Base-by-base conservation (phyloP, 1,140 invertebrate species). In the Drosophila sp. region DNA sequence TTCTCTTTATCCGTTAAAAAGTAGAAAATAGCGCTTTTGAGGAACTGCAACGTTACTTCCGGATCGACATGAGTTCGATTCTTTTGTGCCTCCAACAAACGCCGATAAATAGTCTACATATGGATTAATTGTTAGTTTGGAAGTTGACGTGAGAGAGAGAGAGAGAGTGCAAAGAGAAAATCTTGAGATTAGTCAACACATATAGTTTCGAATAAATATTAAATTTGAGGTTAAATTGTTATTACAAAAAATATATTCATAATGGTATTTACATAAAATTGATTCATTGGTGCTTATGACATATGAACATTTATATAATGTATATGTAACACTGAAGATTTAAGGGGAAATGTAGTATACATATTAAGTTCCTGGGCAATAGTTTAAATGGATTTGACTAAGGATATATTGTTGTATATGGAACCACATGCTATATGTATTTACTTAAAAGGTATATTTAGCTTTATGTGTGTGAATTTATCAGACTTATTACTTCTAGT, bases 21-120 rank as follows among this genome's bases (percentile, higher is more conserved):
- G 90, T 97, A 97, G 90, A 97, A 97, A 78, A 97, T 94, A n/a
- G 96, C 96, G 59, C 96, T 97, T 92, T 97, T 97, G 56, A 97
- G 93, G 92, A 97, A 97, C 90, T 97, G 96, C 76, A 97, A 92
- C 6, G 96, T 97, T 66, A 97, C 95, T 92, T 97, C 96, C 41
- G 96, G 96, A 93, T 97, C 96, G 41, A 96, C 94, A 72, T 93
- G 93, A 77, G 93, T 94, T 78, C 84, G 94, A 80, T 93, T 94
- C 80, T 92, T 92, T 91, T 94, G 95, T 34, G 95, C 94, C 92
- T 96, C 95, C 74, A 97, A 93, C 79, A 96, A 93, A 74, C 95
- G 95, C 78, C 96, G 94, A 91, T 97, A 97, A 94, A 97, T 96
- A 73, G 95, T 96, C 96, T 97, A 93, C 36, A 7, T 27, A 18